Percentiles rank a stretch among this genome's conserved stretches.
Evolutionary conservation across 2,113 vertebrate genomes (phyloP).

Genomic region (Illadopsis cleaveri): DNA sequence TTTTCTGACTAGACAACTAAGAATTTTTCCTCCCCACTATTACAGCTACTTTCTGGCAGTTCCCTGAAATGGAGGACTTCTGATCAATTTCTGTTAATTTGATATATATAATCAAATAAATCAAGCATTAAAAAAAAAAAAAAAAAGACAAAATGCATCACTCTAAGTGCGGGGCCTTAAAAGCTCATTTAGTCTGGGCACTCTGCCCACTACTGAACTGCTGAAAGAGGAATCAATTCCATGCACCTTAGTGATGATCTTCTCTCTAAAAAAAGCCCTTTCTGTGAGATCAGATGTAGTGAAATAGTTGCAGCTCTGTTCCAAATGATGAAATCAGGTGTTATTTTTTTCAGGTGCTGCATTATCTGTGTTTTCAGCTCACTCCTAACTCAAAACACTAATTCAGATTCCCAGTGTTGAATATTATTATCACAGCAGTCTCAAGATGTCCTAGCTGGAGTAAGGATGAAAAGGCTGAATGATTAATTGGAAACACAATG

Average conservation of each 20-base stretch:
- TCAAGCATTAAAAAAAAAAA: not conserved
- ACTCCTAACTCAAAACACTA: not conserved
- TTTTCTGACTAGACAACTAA: not conserved
- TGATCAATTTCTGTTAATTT: conserved; percentile 30
- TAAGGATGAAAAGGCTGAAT: not conserved
- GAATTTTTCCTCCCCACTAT: not conserved
- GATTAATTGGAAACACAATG: not conserved
- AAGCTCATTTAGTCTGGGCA: conserved; percentile 24
- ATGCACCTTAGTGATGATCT: not conserved
- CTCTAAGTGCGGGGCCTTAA: not conserved
- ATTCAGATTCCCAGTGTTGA: not conserved
- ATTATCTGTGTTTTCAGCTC: not conserved
- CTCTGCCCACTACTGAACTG: not conserved
- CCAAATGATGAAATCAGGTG: not conserved
- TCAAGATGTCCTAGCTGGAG: not conserved
- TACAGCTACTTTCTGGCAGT: not conserved
- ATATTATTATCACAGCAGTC: not conserved
- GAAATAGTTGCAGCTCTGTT: not conserved
- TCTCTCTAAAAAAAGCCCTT: not conserved
- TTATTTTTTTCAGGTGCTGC: not conserved
- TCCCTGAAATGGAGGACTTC: not conserved
- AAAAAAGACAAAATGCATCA: not conserved
- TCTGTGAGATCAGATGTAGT: not conserved
- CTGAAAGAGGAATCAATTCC: conserved; percentile 3
- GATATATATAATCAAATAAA: conserved; percentile 42